Evolutionary conservation across 2,888 invertebrate species (phyloP).

Genomic region (Ceriagrion tenellum): DNA sequence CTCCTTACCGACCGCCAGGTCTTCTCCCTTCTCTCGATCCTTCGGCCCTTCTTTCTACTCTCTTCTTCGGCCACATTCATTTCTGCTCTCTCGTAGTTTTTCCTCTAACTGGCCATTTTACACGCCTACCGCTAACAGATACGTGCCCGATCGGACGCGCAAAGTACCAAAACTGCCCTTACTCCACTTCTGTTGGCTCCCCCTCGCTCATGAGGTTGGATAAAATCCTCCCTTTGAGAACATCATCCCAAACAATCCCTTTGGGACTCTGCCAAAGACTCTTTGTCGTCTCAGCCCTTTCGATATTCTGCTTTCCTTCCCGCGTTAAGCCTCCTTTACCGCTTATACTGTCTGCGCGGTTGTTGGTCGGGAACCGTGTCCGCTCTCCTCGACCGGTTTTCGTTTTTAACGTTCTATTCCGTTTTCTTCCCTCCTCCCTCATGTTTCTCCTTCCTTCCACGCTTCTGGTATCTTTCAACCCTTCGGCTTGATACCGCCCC

Average conservation of each 20-base stretch:
- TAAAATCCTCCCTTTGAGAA: no score
- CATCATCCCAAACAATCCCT: no score
- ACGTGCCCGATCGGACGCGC: not conserved
- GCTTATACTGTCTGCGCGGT: constrained; percentile 29
- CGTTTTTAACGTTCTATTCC: constrained; percentile 19
- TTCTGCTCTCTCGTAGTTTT: not conserved
- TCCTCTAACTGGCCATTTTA: not conserved
- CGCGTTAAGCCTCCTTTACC: not conserved
- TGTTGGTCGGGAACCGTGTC: constrained; percentile 4
- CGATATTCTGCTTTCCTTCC: not conserved
- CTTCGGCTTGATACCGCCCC: constrained; percentile 47
- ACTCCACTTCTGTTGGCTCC: not conserved
- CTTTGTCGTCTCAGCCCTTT: not conserved
- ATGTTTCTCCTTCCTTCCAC: not conserved
- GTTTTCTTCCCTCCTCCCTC: not conserved
- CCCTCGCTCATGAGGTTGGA: not conserved
- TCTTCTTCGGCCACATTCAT: no score
- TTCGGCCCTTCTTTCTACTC: not conserved
- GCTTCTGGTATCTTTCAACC: constrained; percentile 52
- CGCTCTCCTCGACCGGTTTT: constrained; percentile 44
- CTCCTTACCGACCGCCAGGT: not conserved
- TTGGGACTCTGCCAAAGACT: not conserved
- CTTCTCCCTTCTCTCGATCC: not conserved
- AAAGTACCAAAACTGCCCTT: not conserved
- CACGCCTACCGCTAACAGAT: not conserved